Base-by-base conservation (phyloP, 2,888 invertebrate genomes). In the Smittia aterrima region DNA sequence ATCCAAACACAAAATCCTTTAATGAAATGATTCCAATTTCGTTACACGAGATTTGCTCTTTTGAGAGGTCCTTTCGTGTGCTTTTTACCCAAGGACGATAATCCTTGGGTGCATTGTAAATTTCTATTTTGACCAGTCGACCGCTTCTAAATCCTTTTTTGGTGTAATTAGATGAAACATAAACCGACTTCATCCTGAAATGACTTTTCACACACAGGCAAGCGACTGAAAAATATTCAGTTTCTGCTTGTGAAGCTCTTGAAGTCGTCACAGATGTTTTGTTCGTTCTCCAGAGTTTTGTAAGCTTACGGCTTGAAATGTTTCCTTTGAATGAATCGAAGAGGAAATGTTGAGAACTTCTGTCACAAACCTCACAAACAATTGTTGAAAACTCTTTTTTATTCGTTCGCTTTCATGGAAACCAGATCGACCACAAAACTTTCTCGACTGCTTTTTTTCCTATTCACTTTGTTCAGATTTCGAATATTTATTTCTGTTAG, bases 151-250 rank as follows among this genome's bases (percentile, higher is more conserved):
- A 64, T 64, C 64, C 64, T 27, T 20, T 64, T 64, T 64, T 4
- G 25, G 27, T 24, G 64, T 64, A 64, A 64, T 64, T 64, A 64
- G 64, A 27, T 27, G 64, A 25, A 64, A 64, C 64, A 64, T 25
- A 64, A 64, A 58, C 58, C 47, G 13, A 47, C n/a, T 47, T 47
- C 13, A 47, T 6, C 58, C 25, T 4, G 22, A 64, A 64, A 64
- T 64, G 25, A 64, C 25, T 64, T 64, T 64, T 64, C 64, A 64
- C 64, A 64, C 22, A 27, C 64, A 64, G 27, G 25, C 20, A 27
- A 64, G n/a, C 64, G 13, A 25, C 3, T 25, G 20, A 64, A 22
- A 25, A 22, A 64, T 64, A 13, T 13, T 58, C 11, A 2, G 64
- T 64, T 16, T 20, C 20, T 58, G 58, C 3, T 58, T 22, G n/a